phyloP scores from a whole-genome alignment of 2,888 invertebrate species.

The Nymphalis c-album region DNA sequence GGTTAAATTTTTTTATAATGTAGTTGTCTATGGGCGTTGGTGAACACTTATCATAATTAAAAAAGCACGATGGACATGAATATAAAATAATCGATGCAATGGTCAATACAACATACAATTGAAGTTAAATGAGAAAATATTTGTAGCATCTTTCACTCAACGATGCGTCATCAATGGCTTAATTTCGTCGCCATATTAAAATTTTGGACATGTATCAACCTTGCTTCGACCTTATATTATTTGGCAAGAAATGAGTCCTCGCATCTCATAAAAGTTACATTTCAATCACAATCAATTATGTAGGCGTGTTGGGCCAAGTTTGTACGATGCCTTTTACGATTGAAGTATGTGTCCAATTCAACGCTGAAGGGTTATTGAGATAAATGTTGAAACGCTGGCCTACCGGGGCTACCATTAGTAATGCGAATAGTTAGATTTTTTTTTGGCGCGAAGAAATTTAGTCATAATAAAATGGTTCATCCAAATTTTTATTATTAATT shows the following conservation, averaged over 20 bases:
- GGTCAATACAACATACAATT: too few species aligned
- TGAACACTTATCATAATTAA: too few species aligned
- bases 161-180: neutral
- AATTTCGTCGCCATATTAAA: neutral
- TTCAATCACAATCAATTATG: slow-evolving; percentile 16
- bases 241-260: slow-evolving; percentile 16
- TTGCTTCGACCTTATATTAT: slow-evolving; percentile 27
- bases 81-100: too few species aligned
- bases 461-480: too few species aligned
- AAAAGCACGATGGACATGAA: too few species aligned
- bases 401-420: neutral
- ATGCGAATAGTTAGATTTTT: neutral
- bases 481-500: too few species aligned
- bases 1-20: too few species aligned
- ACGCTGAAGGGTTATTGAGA: slow-evolving; percentile 10
- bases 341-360: slow-evolving; percentile 8
- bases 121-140: too few species aligned
- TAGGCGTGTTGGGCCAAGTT: slow-evolving; percentile 11
- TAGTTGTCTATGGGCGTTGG: too few species aligned
- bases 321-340: slow-evolving; percentile 1
- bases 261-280: slow-evolving; percentile 9
- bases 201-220: slow-evolving; percentile 8
- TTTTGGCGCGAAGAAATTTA: too few species aligned
- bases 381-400: slow-evolving; percentile 1
- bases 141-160: neutral